Conservation (phyloP, 2,113 vertebrate genomes). For the Sisor rabdophorus region DNA sequence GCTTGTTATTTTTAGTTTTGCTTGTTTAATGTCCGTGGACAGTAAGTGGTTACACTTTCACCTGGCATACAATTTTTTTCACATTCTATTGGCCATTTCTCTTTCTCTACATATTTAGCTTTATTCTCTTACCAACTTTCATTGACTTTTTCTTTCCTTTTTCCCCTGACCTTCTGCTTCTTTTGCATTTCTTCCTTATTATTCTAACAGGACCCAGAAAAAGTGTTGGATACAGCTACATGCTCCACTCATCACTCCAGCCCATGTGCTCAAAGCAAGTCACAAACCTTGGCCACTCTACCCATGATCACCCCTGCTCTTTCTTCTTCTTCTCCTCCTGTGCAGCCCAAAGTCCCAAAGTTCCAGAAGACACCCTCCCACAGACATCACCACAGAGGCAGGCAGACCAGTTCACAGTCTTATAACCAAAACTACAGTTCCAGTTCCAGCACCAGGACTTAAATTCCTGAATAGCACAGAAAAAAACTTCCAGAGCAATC, state of each 20-base stretch:
- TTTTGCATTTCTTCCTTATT: background rate
- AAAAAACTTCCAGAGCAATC: conserved; percentile 13
- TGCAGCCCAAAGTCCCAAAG: conserved; percentile 37
- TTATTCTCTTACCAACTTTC: background rate
- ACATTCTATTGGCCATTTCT: background rate
- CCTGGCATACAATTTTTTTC: background rate
- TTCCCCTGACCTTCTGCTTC: background rate
- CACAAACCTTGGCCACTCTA: conserved; percentile 45
- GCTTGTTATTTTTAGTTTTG: background rate
- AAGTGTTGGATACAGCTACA: conserved; percentile 59
- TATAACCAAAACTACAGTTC: conserved; percentile 38
- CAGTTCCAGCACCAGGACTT: conserved; percentile 36
- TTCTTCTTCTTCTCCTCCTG: conserved; percentile 38
- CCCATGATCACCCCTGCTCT: conserved; percentile 32
- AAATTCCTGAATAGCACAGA: conserved; percentile 19
- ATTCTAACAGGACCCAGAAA: conserved; percentile 62
- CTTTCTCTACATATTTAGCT: background rate
- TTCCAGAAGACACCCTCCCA: background rate
- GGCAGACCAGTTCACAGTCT: conserved; percentile 40
- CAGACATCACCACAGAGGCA: conserved; percentile 48
- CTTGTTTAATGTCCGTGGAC: background rate
- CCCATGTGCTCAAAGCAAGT: conserved; percentile 62
- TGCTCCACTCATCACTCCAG: conserved; percentile 55
- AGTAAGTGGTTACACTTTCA: background rate
- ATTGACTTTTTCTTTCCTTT: background rate